Percentiles rank a stretch among this genome's conserved stretches.
These are phyloP conservation scores for Litoditis marina DNA, from an alignment of 2,888 invertebrate species.

Conservation along the genomic window DNA sequence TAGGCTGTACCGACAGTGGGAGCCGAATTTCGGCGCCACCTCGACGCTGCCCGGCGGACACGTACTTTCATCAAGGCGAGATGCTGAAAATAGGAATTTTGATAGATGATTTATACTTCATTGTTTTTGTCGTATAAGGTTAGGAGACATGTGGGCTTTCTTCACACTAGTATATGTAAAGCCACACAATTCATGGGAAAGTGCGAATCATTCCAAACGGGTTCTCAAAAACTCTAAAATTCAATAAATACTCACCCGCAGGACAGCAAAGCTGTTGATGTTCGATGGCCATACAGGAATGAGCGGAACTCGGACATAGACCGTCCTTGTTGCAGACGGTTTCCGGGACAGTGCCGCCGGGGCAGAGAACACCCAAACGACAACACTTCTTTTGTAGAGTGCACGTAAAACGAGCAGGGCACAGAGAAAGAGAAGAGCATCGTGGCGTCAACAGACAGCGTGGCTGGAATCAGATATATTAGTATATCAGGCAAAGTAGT, in stretches of 20 bases:
- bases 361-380: conserved; percentile 30
- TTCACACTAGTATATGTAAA: too few species aligned
- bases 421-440: conserved; percentile 33
- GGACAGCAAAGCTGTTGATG: conserved; percentile 19
- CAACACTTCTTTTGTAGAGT: conserved; percentile 40
- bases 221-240: too few species aligned
- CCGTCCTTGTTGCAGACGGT: conserved; percentile 30
- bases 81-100: too few species aligned
- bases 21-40: conserved; percentile 38
- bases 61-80: conserved; percentile 9
- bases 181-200: too few species aligned
- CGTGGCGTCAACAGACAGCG: conserved; percentile 26
- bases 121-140: too few species aligned
- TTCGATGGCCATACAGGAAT: conserved; percentile 29
- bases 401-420: conserved; percentile 47
- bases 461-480: too few species aligned
- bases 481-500: too few species aligned
- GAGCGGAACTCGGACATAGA: conserved; percentile 41
- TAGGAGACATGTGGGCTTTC: too few species aligned
- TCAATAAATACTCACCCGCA: conserved; percentile 2
- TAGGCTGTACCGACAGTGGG: conserved; percentile 37
- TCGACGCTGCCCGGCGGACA: conserved; percentile 37
- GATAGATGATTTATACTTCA: too few species aligned
- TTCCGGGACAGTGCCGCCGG: conserved; percentile 44
- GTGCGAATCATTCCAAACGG: too few species aligned